Percentiles rank a stretch among this genome's conserved stretches.
These are phyloP conservation scores for Spheniscus humboldti DNA, from an alignment of 2,797 vertebrate genomes.

Conservation along the genomic window DNA sequence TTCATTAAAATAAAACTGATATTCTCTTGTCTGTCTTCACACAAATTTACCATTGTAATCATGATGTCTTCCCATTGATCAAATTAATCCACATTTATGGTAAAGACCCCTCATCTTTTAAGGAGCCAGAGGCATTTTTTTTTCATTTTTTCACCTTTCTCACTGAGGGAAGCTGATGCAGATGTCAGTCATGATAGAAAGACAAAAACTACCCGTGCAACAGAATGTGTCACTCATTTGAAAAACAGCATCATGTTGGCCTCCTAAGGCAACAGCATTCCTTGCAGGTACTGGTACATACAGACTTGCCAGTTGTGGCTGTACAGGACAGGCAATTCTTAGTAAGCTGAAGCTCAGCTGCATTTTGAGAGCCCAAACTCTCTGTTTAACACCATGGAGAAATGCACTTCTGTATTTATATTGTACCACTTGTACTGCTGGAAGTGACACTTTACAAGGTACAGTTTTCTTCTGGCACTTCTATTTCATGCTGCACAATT, in stretches of 20 bases:
- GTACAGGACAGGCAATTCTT: neutral
- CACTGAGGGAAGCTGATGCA: neutral
- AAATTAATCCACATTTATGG: neutral
- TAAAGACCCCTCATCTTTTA: neutral
- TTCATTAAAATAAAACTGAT: neutral
- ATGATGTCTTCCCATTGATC: neutral
- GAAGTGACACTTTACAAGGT: neutral
- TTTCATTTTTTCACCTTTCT: neutral
- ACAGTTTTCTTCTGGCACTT: neutral
- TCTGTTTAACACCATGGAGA: neutral
- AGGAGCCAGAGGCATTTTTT: neutral
- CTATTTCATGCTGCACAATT: neutral
- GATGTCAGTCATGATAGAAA: neutral
- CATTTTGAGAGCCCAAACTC: neutral
- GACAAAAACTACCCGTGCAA: neutral
- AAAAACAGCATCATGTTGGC: neutral
- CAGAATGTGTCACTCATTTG: neutral
- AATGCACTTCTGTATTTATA: neutral
- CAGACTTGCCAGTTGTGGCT: neutral
- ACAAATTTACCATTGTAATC: neutral
- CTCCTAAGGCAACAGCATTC: neutral
- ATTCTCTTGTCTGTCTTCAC: neutral
- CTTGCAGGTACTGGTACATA: neutral
- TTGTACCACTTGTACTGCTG: neutral
- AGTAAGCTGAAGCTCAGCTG: neutral